Conservation (phyloP, 2,113 vertebrate species). For the Dascyllus trimaculatus region DNA sequence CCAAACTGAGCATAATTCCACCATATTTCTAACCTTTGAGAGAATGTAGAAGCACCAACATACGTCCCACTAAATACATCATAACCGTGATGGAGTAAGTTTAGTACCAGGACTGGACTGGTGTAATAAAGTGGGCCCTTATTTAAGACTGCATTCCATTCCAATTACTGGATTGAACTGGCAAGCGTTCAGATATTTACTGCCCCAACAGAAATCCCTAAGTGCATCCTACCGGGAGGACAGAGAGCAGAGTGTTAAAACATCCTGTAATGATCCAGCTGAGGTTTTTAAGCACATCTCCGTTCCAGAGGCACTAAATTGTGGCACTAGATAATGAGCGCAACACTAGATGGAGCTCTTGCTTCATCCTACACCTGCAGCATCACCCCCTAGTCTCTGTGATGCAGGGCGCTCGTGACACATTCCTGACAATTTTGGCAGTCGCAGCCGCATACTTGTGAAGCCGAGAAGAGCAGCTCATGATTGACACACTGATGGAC, state of each 20-base stretch:
- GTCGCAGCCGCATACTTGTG: slow-evolving; percentile 42
- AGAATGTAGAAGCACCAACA: not conserved
- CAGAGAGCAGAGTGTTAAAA: not conserved
- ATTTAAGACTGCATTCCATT: not conserved
- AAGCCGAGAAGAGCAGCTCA: slow-evolving; percentile 38
- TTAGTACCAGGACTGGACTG: not conserved
- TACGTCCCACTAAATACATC: not conserved
- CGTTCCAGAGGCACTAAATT: not conserved
- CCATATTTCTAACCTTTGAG: not conserved
- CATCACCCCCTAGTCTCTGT: slow-evolving; percentile 4
- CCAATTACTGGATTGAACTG: not conserved
- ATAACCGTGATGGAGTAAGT: not conserved
- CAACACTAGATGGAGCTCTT: slow-evolving; percentile 77
- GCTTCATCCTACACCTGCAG: slow-evolving; percentile 34
- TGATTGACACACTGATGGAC: slow-evolving; percentile 74
- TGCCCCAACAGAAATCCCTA: not conserved
- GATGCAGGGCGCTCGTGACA: slow-evolving; percentile 44
- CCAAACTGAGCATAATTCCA: not conserved
- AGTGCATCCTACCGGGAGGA: not conserved
- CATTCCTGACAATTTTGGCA: slow-evolving; percentile 66
- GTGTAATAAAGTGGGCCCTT: not conserved
- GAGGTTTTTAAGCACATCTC: not conserved
- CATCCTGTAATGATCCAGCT: not conserved
- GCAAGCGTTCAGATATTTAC: not conserved
- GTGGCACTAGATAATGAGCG: not conserved